phyloP scores from a whole-genome alignment of 2,888 invertebrate species.

The Ennomos fuscantarius region DNA sequence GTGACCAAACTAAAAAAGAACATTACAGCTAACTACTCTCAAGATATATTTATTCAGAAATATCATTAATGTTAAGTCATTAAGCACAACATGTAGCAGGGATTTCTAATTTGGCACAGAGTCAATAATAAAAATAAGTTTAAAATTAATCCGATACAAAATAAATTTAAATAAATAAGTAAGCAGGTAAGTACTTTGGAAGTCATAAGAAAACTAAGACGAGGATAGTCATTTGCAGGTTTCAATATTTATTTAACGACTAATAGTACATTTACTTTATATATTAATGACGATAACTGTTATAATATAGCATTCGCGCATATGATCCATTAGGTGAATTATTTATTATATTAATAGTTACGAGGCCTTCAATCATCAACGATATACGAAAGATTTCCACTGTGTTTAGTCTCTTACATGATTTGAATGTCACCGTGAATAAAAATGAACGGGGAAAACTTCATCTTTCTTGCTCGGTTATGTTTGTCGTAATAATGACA shows the following conservation, averaged over 20 bases:
- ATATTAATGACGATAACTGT: constrained; percentile 32
- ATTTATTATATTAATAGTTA: constrained; percentile 35
- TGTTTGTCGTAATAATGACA: constrained; percentile 5
- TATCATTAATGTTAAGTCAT: constrained; percentile 62
- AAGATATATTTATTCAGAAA: constrained; percentile 68
- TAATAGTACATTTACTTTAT: constrained; percentile 39
- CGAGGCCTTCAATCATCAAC: constrained; percentile 32
- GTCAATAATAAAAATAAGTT: constrained; percentile 38
- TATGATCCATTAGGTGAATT: constrained; percentile 30
- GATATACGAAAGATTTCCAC: constrained; percentile 27
- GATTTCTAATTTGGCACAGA: constrained; percentile 79
- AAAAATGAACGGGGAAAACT: constrained; percentile 13
- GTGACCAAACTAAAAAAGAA: constrained; percentile 73
- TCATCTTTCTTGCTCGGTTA: constrained; percentile 1
- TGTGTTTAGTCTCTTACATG: constrained; percentile 23
- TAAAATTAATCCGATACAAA: constrained; percentile 3
- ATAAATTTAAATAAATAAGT: constrained; percentile 8
- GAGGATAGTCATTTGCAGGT: constrained; percentile 45
- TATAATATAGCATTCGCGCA: constrained; percentile 30
- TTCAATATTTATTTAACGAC: constrained; percentile 43
- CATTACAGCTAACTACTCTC: constrained; percentile 80
- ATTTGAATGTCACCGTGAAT: constrained; percentile 2
- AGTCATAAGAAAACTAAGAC: constrained; percentile 32
- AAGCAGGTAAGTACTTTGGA: constrained; percentile 16
- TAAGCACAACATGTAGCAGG: constrained; percentile 51